phyloP scores from a whole-genome alignment of 1,140 invertebrate genomes.

The Bombus waltoni region DNA sequence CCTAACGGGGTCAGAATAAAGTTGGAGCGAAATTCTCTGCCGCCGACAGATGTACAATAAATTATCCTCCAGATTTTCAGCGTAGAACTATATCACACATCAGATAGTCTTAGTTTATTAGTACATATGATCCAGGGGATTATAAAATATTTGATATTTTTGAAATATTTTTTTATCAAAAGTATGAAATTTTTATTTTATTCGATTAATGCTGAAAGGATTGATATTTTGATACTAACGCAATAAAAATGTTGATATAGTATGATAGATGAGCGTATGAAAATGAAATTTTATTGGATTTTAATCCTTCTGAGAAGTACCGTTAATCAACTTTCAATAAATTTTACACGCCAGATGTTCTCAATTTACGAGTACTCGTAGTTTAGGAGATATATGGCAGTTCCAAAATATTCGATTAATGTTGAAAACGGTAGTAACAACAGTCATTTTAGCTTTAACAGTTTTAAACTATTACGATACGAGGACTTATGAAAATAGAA shows the following conservation, averaged over 20 bases:
- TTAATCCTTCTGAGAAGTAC: neutral
- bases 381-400: too few species aligned
- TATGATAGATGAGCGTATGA: neutral
- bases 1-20: neutral
- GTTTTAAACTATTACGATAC: too few species aligned
- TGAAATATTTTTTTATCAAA: too few species aligned
- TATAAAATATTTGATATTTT: too few species aligned
- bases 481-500: too few species aligned
- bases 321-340: too few species aligned
- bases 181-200: too few species aligned
- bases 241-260: too few species aligned
- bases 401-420: neutral
- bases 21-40: neutral
- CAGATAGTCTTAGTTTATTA: neutral
- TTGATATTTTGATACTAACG: neutral
- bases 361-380: neutral
- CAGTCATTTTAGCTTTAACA: too few species aligned
- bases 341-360: neutral
- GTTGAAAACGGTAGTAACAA: neutral
- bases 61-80: neutral
- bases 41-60: neutral
- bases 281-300: neutral
- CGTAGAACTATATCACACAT: too few species aligned
- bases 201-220: neutral
- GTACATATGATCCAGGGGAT: neutral